These are phyloP conservation scores for Apodemia zela DNA, from an alignment of 2,888 invertebrate species.

Conservation along the genomic window DNA sequence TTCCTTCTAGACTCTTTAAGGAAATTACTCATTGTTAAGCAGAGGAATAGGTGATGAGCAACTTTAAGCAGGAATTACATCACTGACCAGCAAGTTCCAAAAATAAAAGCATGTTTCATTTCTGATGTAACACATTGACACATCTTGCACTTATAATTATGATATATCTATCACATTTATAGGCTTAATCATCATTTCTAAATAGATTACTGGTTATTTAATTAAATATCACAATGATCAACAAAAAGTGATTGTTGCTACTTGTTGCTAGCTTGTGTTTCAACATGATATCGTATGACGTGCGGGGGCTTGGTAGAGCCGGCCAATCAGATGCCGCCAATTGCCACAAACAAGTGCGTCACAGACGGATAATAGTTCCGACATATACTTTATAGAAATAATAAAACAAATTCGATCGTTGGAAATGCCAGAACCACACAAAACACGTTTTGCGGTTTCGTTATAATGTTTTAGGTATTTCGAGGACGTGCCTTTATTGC, in stretches of 20 bases:
- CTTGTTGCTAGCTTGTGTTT: slow-evolving; percentile 7
- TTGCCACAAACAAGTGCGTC: slow-evolving; percentile 34
- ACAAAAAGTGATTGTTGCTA: not conserved
- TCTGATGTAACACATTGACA: not conserved
- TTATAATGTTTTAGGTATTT: not conserved
- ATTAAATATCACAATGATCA: not conserved
- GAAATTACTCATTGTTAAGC: no score
- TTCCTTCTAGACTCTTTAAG: no score
- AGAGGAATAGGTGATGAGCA: no score
- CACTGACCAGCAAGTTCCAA: no score
- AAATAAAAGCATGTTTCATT: not conserved
- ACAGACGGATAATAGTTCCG: slow-evolving; percentile 32
- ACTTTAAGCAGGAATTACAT: no score
- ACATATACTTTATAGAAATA: not conserved
- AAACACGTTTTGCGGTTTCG: slow-evolving; percentile 8
- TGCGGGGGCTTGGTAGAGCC: slow-evolving; percentile 57
- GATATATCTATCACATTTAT: no score
- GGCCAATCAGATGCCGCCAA: slow-evolving; percentile 45
- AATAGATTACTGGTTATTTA: no score
- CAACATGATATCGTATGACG: slow-evolving; percentile 47
- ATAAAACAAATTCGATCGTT: not conserved
- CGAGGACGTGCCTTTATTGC: no score
- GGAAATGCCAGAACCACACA: not conserved
- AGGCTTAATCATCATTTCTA: no score
- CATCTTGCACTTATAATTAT: no score